Evolutionary conservation across 2,113 vertebrate genomes (phyloP).

Genomic region (Sigmodon hispidus): DNA sequence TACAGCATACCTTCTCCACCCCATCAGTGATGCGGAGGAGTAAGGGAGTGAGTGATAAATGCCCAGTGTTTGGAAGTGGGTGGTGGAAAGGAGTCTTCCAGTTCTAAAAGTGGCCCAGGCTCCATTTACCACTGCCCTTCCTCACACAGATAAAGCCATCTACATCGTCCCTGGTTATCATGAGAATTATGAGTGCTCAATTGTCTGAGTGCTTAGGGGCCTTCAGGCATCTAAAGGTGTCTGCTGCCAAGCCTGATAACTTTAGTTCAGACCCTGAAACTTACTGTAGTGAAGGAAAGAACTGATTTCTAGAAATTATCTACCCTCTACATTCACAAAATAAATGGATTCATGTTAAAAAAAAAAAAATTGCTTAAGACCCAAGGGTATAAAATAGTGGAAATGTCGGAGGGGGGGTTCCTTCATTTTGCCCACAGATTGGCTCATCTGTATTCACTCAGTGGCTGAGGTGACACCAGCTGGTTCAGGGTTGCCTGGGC

Average conservation of each 20-base stretch:
- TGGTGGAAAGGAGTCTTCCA: not conserved
- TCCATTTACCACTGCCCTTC: not conserved
- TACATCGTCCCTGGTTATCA: not conserved
- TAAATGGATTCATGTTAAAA: not conserved
- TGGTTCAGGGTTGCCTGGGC: not conserved
- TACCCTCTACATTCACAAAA: not conserved
- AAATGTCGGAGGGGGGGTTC: not conserved
- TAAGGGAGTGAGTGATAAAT: not conserved
- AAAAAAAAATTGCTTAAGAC: not conserved
- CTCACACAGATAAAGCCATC: not conserved
- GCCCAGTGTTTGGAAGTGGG: not conserved
- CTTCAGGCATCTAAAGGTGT: not conserved
- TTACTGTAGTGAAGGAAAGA: not conserved
- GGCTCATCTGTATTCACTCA: not conserved
- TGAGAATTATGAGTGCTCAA: not conserved
- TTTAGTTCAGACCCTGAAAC: not conserved
- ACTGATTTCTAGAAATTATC: not conserved
- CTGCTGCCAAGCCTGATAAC: not conserved
- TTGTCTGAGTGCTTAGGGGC: not conserved
- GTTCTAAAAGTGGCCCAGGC: not conserved
- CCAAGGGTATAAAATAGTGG: not conserved
- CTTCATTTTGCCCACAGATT: not conserved
- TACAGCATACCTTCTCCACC: slow-evolving; percentile 23
- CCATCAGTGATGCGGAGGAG: not conserved
- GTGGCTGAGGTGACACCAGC: not conserved